Evolutionary conservation across 2,888 invertebrate genomes (phyloP).

Genomic region (Macrosoma leucophasiata): DNA sequence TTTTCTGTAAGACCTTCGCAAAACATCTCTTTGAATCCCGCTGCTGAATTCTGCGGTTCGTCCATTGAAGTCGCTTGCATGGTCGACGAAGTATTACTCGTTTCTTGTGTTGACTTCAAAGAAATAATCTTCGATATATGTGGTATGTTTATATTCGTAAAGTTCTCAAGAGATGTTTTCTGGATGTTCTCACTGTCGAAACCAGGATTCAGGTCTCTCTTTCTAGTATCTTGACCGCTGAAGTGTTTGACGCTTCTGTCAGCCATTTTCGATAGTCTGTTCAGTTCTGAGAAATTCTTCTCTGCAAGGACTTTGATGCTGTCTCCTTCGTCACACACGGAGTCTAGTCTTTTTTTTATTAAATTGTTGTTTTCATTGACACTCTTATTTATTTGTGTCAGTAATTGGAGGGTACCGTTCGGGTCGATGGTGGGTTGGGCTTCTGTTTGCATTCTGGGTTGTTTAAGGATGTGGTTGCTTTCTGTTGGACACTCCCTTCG

Average conservation of each 20-base stretch:
- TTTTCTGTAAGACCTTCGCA: constrained; percentile 21
- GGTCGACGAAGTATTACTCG: constrained; percentile 29
- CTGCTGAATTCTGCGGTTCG: constrained; percentile 53
- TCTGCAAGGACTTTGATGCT: constrained; percentile 58
- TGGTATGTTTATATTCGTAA: constrained; percentile 57
- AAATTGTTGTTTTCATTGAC: constrained; percentile 65
- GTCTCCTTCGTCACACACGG: constrained; percentile 36
- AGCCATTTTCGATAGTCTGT: constrained; percentile 64
- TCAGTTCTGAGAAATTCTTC: constrained; percentile 64
- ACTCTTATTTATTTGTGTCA: constrained; percentile 60
- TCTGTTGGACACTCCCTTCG: constrained; percentile 63
- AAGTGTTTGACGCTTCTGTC: constrained; percentile 61
- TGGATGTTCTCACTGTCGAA: constrained; percentile 61
- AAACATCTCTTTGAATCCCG: constrained; percentile 39
- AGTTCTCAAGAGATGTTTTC: constrained; percentile 37
- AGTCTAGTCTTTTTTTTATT: constrained; percentile 58
- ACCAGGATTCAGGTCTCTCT: constrained; percentile 57
- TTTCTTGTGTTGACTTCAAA: constrained; percentile 43
- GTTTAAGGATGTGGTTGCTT: constrained; percentile 23
- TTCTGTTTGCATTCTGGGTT: constrained; percentile 26
- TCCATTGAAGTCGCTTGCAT: constrained; percentile 63
- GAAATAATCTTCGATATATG: constrained; percentile 59
- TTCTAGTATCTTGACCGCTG: constrained; percentile 49
- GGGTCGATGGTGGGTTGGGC: constrained; percentile 44
- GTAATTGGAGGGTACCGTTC: constrained; percentile 51